These are phyloP conservation scores for Alloscopus bannaensis DNA, from an alignment of 2,888 invertebrate genomes.

Conservation along the genomic window DNA sequence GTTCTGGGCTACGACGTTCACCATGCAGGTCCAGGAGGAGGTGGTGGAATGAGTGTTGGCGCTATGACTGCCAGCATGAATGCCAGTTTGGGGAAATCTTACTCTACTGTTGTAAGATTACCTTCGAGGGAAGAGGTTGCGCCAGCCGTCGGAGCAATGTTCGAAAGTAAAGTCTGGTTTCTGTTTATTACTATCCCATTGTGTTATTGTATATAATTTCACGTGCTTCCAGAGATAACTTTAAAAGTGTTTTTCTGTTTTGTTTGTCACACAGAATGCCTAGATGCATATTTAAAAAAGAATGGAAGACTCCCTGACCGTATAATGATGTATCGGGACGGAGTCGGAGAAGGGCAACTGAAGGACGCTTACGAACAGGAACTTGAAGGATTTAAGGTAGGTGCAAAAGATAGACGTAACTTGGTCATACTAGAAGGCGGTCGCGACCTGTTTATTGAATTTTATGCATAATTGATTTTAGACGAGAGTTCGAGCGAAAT, in stretches of 20 bases:
- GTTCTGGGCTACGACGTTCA: constrained; percentile 76
- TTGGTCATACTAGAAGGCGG: background rate
- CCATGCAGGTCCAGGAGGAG: constrained; percentile 53
- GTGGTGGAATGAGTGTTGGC: constrained; percentile 44
- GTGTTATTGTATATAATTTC: background rate
- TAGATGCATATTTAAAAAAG: constrained; percentile 12
- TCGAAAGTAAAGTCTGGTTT: constrained; percentile 46
- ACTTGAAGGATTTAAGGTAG: constrained; percentile 82
- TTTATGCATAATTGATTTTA: background rate
- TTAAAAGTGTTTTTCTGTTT: background rate
- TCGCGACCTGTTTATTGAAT: background rate
- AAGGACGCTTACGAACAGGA: constrained; percentile 84
- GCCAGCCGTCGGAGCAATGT: constrained; percentile 23
- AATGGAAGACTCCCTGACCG: constrained; percentile 81
- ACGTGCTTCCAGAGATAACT: background rate
- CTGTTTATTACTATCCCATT: background rate
- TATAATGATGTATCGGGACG: constrained; percentile 93
- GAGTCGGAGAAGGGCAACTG: constrained; percentile 93
- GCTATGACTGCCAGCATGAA: constrained; percentile 53
- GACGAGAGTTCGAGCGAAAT: background rate
- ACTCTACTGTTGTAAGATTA: constrained; percentile 7
- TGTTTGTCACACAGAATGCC: constrained; percentile 23
- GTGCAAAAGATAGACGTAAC: background rate
- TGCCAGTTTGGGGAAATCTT: constrained; percentile 27
- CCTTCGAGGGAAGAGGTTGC: constrained; percentile 20